Evolutionary conservation across 2,888 invertebrate species (phyloP).

Genomic region (Invenusta paracnida): DNA sequence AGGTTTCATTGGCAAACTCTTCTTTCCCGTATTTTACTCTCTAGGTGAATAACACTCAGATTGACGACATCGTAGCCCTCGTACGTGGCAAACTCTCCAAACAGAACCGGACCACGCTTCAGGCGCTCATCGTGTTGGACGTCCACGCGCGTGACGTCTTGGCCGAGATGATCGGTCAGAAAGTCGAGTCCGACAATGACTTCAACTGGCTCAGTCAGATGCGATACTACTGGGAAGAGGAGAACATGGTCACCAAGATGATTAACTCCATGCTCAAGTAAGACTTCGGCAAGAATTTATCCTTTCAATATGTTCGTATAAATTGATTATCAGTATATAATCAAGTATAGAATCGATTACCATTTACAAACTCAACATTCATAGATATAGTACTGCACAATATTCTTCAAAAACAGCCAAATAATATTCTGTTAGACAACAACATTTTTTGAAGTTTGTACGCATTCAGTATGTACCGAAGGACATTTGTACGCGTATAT

Average conservation of each 20-base stretch:
- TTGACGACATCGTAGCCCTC: slow-evolving; percentile 75
- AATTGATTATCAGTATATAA: no score
- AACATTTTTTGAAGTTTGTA: no score
- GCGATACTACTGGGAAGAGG: slow-evolving; percentile 63
- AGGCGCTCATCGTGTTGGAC: slow-evolving; percentile 75
- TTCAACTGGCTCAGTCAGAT: slow-evolving; percentile 62
- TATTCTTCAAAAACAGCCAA: no score
- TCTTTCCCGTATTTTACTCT: no score
- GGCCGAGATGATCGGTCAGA: slow-evolving; percentile 51
- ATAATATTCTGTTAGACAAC: no score
- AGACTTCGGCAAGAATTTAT: neutral
- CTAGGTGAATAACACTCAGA: slow-evolving; percentile 67
- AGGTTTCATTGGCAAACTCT: no score
- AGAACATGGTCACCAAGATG: slow-evolving; percentile 61
- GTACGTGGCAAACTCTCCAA: slow-evolving; percentile 65
- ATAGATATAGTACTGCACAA: no score
- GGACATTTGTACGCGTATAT: no score
- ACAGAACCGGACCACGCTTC: slow-evolving; percentile 61
- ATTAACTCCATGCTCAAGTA: slow-evolving; percentile 61
- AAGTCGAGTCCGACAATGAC: slow-evolving; percentile 58
- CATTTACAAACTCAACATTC: no score
- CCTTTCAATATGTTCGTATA: neutral
- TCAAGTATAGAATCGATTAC: no score
- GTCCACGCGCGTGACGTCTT: slow-evolving; percentile 64
- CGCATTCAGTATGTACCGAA: no score